Evolutionary conservation across 2,113 vertebrate species (phyloP).

Genomic region (Anolis carolinensis): DNA sequence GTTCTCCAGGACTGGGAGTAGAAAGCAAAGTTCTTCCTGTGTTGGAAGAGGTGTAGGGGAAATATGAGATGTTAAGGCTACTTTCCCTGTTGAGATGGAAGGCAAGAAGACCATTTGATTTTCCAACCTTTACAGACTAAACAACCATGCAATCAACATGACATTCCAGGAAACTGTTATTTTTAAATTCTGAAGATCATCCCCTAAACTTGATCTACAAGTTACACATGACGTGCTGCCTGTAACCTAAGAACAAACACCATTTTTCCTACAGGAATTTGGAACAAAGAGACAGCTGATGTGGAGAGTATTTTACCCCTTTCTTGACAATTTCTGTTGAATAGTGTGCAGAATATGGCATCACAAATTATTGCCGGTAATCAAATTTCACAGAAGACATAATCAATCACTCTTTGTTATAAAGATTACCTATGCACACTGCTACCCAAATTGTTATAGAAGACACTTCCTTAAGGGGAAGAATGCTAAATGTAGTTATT

Average conservation of each 20-base stretch:
- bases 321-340: not conserved
- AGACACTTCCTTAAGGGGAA: not conserved
- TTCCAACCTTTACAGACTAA: not conserved
- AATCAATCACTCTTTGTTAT: not conserved
- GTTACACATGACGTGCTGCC: not conserved
- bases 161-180: not conserved
- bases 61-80: conserved; percentile 19
- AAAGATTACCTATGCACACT: not conserved
- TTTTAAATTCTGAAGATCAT: not conserved
- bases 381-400: not conserved
- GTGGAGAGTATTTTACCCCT: not conserved
- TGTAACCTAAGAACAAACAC: not conserved
- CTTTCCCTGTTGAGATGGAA: not conserved
- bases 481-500: not conserved
- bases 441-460: not conserved
- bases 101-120: not conserved
- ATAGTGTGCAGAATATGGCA: not conserved
- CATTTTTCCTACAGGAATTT: not conserved
- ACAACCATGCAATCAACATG: not conserved
- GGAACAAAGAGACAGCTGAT: not conserved
- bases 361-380: not conserved
- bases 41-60: conserved; percentile 38
- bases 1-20: not conserved
- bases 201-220: not conserved
- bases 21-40: conserved; percentile 33